A percentile compares a stretch with the other conserved stretches of the same genome.
phyloP scores from a whole-genome alignment of 2,797 vertebrate genomes.

The Gila robusta region DNA sequence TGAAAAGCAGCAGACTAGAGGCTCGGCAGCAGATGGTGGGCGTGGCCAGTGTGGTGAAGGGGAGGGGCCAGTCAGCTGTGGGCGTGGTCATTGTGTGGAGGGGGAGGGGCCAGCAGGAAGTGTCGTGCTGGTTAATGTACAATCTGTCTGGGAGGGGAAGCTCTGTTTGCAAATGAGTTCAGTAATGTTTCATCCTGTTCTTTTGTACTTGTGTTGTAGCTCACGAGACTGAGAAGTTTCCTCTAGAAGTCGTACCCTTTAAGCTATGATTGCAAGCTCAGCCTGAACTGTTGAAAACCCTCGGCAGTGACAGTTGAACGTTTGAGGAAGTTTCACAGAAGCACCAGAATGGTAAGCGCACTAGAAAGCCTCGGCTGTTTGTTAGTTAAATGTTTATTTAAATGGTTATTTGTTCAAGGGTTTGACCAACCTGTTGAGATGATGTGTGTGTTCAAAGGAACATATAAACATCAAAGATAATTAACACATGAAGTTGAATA shows the following conservation, averaged over 20 bases:
- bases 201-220: conserved; percentile 54
- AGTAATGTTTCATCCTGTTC: conserved; percentile 60
- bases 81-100: fast-evolving
- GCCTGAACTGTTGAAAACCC: conserved; percentile 23
- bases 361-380: conserved; percentile 35
- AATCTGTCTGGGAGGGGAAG: conserved; percentile 67
- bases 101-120: conserved; percentile 60
- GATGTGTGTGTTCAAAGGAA: conserved; percentile 1
- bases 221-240: conserved; percentile 36
- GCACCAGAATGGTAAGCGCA: conserved; percentile 58
- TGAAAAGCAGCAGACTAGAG: too few species aligned
- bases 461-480: not conserved
- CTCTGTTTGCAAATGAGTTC: conserved; percentile 71
- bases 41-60: conserved; percentile 34
- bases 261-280: conserved; percentile 44
- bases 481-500: not conserved
- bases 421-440: conserved; percentile 39
- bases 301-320: not conserved
- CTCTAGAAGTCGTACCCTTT: conserved; percentile 24
- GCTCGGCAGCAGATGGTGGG: conserved; percentile 65
- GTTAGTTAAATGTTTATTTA: conserved; percentile 51
- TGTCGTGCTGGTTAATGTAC: conserved; percentile 75
- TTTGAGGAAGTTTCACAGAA: conserved; percentile 14
- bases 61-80: conserved; percentile 52
- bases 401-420: conserved; percentile 57